Evolutionary conservation across 2,113 vertebrate genomes (phyloP), one percentile per base, ranked within the genome.

Genomic region (Smithornis capensis): DNA sequence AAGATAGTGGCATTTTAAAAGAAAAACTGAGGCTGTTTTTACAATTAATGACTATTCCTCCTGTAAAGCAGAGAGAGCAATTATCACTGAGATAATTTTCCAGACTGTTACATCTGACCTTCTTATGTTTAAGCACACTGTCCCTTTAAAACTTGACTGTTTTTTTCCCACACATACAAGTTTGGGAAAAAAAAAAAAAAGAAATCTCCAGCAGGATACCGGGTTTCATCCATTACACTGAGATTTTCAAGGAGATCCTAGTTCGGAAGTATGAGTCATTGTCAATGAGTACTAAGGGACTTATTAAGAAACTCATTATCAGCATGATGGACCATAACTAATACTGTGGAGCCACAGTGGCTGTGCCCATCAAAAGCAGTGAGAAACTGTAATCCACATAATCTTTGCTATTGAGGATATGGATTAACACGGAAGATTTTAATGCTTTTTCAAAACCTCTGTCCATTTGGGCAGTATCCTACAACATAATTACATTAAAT

Each of bases 261-360:
- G 60, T 31, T 96, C 52, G 3, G 93, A 95, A 93, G 94, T 7
- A 93, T 96, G 95, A 97, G 83, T 95, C 93, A 96, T 59, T 93
- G 83, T 57, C 92, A 96, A 69, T 28, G 73, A 87, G 93, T 92
- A 89, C 94, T 93, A 49, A 92, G 94, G 94, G 94, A 93, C 92
- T 97, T 93, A 96, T 95, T 96, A 95, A 90, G 95, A 87, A 93
- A 64, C 92, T 96, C 95, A 96, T 97, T 96, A 96, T 83, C 88
- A 90, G 80, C 92, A 60, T 73, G 95, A 97, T 56, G 94, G 88
- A 92, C 94, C 92, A 62, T 90, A 95, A 93, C 93, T 92, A 96
- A 96, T 90, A 50, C 56, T 57, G 60, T 78, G 94, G 92, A 96
- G 94, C 83, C 86, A 83, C 90, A 49, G 28, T 68, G 92, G 90